A percentile compares a stretch with the other conserved stretches of the same genome.
phyloP scores from a whole-genome alignment of 92 coral and sea anemone genomes.

The Parazoanthus darwini region DNA sequence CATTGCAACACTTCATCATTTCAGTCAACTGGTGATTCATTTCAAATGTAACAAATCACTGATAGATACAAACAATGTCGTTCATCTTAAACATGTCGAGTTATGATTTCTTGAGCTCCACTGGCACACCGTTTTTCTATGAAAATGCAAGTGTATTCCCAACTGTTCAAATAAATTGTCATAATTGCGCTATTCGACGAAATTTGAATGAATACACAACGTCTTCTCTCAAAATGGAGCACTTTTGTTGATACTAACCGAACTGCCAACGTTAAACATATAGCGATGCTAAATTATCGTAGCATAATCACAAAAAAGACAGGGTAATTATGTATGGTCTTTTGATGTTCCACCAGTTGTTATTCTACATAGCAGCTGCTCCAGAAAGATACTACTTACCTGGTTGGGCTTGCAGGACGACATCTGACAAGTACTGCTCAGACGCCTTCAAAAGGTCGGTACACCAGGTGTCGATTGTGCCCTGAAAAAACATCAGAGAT shows the following conservation, averaged over 20 bases:
- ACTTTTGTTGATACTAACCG: too few relatives aligned
- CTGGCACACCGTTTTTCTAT: too few relatives aligned
- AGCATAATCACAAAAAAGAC: too few relatives aligned
- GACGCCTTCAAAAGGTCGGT: conserved; percentile 88
- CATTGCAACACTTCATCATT: too few relatives aligned
- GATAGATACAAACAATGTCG: too few relatives aligned
- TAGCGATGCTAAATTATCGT: too few relatives aligned
- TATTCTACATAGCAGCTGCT: neutral
- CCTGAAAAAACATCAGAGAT: conserved; percentile 46
- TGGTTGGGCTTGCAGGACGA: conserved; percentile 55
- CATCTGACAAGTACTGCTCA: conserved; percentile 77
- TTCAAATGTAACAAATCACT: too few relatives aligned
- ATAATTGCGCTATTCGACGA: neutral
- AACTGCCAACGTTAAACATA: too few relatives aligned
- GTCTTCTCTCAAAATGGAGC: neutral
- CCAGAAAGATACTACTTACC: neutral
- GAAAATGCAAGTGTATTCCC: neutral
- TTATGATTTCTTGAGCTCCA: neutral
- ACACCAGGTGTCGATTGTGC: conserved; percentile 84
- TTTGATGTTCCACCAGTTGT: neutral
- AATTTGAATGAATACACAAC: neutral
- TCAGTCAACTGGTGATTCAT: too few relatives aligned
- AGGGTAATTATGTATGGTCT: neutral
- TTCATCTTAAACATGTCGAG: neutral
- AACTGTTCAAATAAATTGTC: neutral